A percentile compares a stretch with the other conserved stretches of the same genome.
Conservation (phyloP, 2,797 vertebrate genomes). For the Neosalanx taihuensis region DNA sequence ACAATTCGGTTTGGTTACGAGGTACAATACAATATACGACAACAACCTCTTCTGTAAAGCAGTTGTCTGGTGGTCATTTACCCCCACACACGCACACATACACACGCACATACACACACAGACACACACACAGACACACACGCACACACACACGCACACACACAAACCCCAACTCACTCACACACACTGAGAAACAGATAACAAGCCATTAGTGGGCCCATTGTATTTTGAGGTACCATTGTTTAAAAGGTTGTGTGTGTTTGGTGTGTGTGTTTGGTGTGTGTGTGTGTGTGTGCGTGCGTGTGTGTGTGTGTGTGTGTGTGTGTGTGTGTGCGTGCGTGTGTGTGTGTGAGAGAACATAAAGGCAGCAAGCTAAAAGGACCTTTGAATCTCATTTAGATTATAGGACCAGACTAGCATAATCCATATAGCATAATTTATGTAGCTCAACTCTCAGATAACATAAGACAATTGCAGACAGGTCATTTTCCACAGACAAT, state of each 20-base stretch:
- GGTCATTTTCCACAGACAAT: neutral
- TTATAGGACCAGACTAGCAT: neutral
- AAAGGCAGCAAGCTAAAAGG: slow-evolving; percentile 28
- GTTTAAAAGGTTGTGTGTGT: neutral
- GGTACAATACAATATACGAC: slow-evolving; percentile 1
- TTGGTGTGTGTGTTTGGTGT: neutral
- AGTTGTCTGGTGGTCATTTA: slow-evolving; percentile 16
- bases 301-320: slow-evolving; percentile 5
- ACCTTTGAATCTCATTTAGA: slow-evolving; percentile 50
- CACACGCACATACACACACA: slow-evolving; percentile 9
- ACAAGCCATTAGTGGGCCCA: too few relatives aligned
- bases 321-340: slow-evolving; percentile 6
- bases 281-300: neutral
- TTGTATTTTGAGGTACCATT: neutral
- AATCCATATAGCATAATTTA: neutral
- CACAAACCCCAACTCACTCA: neutral
- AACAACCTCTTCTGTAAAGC: neutral
- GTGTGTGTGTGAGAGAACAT: slow-evolving; percentile 6
- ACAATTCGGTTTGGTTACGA: neutral
- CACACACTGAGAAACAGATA: neutral
- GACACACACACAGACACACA: neutral
- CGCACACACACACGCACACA: neutral
- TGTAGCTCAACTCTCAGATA: slow-evolving; percentile 10
- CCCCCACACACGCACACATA: neutral
- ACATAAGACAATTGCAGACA: neutral